Percentiles rank a stretch among this genome's conserved stretches.
Evolutionary conservation across 2,888 invertebrate species (phyloP).

Genomic region (Agrochola lychnidis): DNA sequence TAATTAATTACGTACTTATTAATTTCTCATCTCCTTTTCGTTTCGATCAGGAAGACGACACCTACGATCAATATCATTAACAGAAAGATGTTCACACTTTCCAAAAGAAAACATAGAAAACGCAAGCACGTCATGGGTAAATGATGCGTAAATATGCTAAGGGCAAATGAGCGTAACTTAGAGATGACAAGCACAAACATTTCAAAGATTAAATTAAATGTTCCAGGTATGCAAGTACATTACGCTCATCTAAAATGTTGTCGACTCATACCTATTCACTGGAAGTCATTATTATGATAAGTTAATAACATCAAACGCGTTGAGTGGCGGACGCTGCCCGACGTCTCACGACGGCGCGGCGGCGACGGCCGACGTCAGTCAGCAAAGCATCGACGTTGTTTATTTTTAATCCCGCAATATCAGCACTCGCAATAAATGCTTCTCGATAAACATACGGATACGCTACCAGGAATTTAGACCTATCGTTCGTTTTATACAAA

Average conservation of each 20-base stretch:
- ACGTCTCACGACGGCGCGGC: conserved; percentile 50
- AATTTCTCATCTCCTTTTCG: neutral
- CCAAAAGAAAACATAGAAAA: conserved; percentile 41
- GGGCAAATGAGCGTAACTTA: conserved; percentile 4
- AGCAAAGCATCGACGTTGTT: conserved; percentile 64
- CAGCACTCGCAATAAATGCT: conserved; percentile 62
- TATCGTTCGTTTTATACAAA: conserved; percentile 13
- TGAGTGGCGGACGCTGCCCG: conserved; percentile 55
- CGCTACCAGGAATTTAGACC: conserved; percentile 61
- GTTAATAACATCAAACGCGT: conserved; percentile 61
- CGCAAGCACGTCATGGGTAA: conserved; percentile 24
- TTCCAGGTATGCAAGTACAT: conserved; percentile 12
- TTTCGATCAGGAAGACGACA: conserved; percentile 12
- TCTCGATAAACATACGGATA: conserved; percentile 45
- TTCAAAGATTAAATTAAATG: conserved; percentile 18
- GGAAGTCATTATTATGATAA: conserved; percentile 67
- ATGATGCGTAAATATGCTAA: conserved; percentile 23
- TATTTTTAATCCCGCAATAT: conserved; percentile 73
- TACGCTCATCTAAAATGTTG: conserved; percentile 24
- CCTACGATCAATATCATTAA: conserved; percentile 3
- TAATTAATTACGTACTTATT: neutral
- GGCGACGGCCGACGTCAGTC: conserved; percentile 45
- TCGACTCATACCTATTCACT: conserved; percentile 45
- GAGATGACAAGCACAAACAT: neutral
- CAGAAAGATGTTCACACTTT: conserved; percentile 31